A percentile compares a stretch with the other conserved stretches of the same genome.
Conservation (phyloP, 2,888 invertebrate species). For the Heliconius ethilla region DNA sequence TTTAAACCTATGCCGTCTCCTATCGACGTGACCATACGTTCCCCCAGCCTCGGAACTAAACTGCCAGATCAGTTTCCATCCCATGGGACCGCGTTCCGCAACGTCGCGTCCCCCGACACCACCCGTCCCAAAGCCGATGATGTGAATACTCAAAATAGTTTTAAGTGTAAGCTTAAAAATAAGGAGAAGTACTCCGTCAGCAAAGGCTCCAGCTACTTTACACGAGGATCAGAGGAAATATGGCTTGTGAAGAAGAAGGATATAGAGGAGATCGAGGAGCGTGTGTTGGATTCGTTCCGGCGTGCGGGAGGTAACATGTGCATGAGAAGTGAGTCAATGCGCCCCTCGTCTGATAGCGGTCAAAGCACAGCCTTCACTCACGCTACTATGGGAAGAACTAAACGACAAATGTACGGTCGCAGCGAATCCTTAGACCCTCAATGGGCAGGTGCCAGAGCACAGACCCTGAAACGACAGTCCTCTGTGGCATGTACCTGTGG, state of each 20-base stretch:
- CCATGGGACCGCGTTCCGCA: constrained; percentile 76
- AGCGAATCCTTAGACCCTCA: constrained; percentile 75
- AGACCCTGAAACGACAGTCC: constrained; percentile 72
- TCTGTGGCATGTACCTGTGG: constrained; percentile 77
- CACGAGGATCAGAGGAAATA: constrained; percentile 75
- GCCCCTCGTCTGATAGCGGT: constrained; percentile 65
- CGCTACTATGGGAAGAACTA: constrained; percentile 63
- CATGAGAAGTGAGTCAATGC: constrained; percentile 58
- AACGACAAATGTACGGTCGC: constrained; percentile 65
- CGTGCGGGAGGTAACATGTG: constrained; percentile 68
- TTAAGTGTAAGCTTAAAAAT: constrained; percentile 70
- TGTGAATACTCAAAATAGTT: constrained; percentile 64
- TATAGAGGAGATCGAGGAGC: constrained; percentile 76
- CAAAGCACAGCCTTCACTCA: constrained; percentile 58
- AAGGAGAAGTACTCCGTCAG: constrained; percentile 73
- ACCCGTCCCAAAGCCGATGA: constrained; percentile 60
- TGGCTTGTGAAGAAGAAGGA: constrained; percentile 80
- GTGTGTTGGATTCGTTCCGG: constrained; percentile 73
- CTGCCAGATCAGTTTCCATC: constrained; percentile 74
- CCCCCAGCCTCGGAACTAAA: constrained; percentile 73
- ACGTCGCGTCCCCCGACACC: constrained; percentile 69
- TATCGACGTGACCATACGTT: constrained; percentile 71
- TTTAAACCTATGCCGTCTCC: constrained; percentile 73
- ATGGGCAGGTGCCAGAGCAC: constrained; percentile 65
- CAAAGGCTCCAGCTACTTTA: constrained; percentile 76